These are phyloP conservation scores for Odontophorus gujanensis DNA, from an alignment of 2,113 vertebrate genomes.

Conservation along the genomic window DNA sequence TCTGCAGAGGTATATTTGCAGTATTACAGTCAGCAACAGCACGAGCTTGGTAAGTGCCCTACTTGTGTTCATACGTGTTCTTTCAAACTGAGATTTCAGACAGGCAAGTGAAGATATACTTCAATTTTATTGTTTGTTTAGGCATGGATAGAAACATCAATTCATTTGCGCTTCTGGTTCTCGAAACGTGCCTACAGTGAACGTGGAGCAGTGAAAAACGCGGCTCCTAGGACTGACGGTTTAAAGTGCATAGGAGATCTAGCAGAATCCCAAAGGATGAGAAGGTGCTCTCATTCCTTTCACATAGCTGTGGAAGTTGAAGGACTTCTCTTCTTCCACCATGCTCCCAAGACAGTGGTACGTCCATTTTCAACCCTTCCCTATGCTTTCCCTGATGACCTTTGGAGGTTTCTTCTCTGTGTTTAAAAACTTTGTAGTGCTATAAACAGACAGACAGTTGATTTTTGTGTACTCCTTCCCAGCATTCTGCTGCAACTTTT, in stretches of 20 bases:
- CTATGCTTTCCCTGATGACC: constrained; percentile 43
- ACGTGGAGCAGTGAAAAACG: constrained; percentile 56
- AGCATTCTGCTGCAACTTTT: neutral
- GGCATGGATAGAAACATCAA: constrained; percentile 82
- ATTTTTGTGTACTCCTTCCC: constrained; percentile 1
- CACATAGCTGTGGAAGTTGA: neutral
- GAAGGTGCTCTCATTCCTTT: constrained; percentile 39
- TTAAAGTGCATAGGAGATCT: constrained; percentile 66
- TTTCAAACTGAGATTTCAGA: constrained; percentile 60
- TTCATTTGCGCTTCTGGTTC: constrained; percentile 75
- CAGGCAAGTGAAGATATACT: constrained; percentile 77
- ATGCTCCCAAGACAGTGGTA: neutral
- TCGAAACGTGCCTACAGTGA: constrained; percentile 68
- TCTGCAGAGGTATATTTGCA: rapidly evolving
- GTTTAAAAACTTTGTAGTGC: constrained; percentile 58
- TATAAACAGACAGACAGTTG: constrained; percentile 8
- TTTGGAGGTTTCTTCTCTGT: constrained; percentile 34
- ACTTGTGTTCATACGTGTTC: rapidly evolving
- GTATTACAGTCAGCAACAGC: neutral
- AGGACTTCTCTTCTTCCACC: neutral
- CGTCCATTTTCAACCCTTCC: constrained; percentile 21
- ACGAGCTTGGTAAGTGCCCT: rapidly evolving
- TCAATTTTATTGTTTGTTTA: constrained; percentile 84
- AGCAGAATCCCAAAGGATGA: constrained; percentile 52
- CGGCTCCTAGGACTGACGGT: constrained; percentile 31